phyloP scores from a whole-genome alignment of 1,140 invertebrate species.

The Vollenhovia emeryi region DNA sequence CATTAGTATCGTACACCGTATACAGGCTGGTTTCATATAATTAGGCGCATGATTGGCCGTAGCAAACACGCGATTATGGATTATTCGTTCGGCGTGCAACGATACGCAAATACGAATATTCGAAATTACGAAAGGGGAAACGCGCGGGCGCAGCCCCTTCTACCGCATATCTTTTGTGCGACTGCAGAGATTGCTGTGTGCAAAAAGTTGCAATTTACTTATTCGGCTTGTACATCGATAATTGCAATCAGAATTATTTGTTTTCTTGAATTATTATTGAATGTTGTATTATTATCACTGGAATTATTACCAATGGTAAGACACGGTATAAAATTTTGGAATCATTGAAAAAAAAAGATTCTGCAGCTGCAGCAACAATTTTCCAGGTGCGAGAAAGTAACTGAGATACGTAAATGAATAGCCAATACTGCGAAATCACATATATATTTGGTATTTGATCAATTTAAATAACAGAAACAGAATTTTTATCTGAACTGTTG shows the following conservation, averaged over 20 bases:
- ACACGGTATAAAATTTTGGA: not conserved
- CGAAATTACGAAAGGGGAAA: not conserved
- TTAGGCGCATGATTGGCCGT: conserved; percentile 38
- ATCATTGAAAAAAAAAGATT: no score
- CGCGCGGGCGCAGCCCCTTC: not conserved
- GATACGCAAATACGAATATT: conserved; percentile 19
- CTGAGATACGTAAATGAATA: no score
- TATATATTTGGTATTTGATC: no score
- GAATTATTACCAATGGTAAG: not conserved
- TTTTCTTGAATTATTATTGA: not conserved
- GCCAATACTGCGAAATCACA: no score
- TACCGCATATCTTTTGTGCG: not conserved
- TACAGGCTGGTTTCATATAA: conserved; percentile 43
- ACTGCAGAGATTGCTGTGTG: not conserved
- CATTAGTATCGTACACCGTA: conserved; percentile 38
- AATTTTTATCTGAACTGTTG: no score
- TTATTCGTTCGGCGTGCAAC: conserved; percentile 39
- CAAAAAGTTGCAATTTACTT: not conserved
- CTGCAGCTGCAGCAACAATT: no score
- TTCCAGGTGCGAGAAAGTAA: no score
- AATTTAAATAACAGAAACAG: no score
- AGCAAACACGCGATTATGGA: conserved; percentile 39
- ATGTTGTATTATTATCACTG: not conserved
- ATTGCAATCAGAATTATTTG: not conserved
- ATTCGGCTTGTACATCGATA: not conserved